Conservation (phyloP, 1,140 invertebrate genomes). For the Magallana gigas region DNA sequence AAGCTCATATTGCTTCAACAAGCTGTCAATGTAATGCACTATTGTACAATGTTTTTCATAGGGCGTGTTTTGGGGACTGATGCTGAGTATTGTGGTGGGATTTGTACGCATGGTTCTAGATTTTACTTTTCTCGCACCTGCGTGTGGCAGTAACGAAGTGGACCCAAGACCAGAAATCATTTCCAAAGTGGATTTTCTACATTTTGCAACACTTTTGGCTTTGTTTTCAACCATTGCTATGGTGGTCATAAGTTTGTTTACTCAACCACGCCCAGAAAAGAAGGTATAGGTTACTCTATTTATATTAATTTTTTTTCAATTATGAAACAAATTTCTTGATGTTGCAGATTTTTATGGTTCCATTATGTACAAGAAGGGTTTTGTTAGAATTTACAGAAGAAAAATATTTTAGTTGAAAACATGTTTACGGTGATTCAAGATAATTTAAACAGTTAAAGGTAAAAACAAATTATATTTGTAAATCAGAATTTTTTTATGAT, state of each 20-base stretch:
- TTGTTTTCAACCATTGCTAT: slow-evolving; percentile 59
- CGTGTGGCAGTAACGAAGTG: slow-evolving; percentile 64
- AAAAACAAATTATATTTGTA: too few relatives aligned
- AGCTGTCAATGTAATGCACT: neutral
- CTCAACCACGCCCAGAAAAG: slow-evolving; percentile 58
- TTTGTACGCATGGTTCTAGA: slow-evolving; percentile 73
- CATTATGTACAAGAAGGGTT: neutral
- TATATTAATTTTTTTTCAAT: neutral
- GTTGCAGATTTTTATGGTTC: neutral
- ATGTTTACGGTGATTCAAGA: too few relatives aligned
- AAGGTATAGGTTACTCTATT: slow-evolving; percentile 51
- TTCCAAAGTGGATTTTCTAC: slow-evolving; percentile 72
- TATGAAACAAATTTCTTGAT: neutral
- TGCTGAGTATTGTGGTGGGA: slow-evolving; percentile 80
- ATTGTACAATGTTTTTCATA: slow-evolving; percentile 55
- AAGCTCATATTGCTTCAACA: neutral
- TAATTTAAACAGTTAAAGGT: too few relatives aligned
- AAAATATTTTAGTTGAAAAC: too few relatives aligned
- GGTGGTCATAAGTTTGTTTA: slow-evolving; percentile 70
- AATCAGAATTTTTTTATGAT: too few relatives aligned
- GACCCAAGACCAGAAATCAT: slow-evolving; percentile 62
- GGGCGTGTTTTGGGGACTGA: slow-evolving; percentile 82
- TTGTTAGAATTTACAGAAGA: neutral
- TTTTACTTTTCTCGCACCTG: slow-evolving; percentile 64
- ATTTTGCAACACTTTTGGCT: slow-evolving; percentile 74